Base-by-base conservation (phyloP, 2,888 invertebrate species). In the Pseudococcus jackbeardsleyi region DNA sequence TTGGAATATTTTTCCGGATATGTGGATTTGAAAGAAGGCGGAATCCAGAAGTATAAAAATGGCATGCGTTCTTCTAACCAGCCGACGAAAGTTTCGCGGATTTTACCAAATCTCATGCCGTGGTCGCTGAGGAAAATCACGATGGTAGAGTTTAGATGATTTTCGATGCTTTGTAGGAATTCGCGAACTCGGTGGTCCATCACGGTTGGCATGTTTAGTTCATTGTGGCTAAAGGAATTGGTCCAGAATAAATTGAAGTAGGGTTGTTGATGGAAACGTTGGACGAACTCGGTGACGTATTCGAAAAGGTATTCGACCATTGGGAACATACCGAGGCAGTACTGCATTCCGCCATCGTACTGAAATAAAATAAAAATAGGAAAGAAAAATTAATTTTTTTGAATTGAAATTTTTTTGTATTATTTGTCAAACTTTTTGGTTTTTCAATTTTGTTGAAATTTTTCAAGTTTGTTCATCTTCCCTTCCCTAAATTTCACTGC, bases 211-310 rank as follows among this genome's bases (percentile, higher is more conserved):
- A 94, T 93, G 90, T 94, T 95, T 46, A 95, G 92, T 87, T 93
- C 93, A 89, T 95, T 94, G 91, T 96, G 96, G 90, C 95, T 96
- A 90, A 95, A 94, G 19, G 95, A 94, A 90, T 95, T 96, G 90
- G 95, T 93, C 96, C 96, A 96, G 91, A 96, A 95, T 19, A 96
- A 92, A 0, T 95, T 95, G 90, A 96, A 96, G 91, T 93, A 95
- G 0, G 94, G 93, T 11, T 93, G 92, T 50, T 93, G 92, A 89
- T 93, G 92, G 90, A 94, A 95, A 0, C 94, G 94, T 0, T 92
- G 92, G 0, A 94, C 93, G 90, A 96, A 95, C 90, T 96, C 94
- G 77, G 94, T 90, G 0, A 95, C 95, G 90, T 94, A 94, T 90
- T 95, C 93, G 90, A 95, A 92, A 22, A 96, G 92, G 84, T 95